Evolutionary conservation across 1,140 invertebrate species (phyloP).

Genomic region (Solenopsis invicta): DNA sequence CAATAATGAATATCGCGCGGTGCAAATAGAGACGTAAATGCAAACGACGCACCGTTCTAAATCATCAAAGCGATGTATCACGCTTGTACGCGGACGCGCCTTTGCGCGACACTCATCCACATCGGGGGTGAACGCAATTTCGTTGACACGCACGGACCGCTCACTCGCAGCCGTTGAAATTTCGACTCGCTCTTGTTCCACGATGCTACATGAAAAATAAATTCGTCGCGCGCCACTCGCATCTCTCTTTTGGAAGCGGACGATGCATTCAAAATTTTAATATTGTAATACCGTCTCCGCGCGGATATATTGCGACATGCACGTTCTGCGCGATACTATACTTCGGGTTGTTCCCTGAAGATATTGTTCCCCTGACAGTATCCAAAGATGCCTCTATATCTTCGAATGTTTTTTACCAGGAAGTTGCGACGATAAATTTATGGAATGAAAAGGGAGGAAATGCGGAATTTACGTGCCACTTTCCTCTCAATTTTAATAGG

Average conservation of each 20-base stretch:
- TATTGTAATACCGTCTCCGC: constrained; percentile 47
- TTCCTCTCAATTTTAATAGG: background rate
- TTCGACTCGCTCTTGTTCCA: constrained; percentile 38
- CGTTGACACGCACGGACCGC: constrained; percentile 57
- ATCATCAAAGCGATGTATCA: constrained; percentile 77
- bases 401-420: constrained; percentile 1
- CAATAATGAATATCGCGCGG: constrained; percentile 76
- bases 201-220: constrained; percentile 43
- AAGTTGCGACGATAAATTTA: background rate
- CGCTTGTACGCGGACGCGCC: constrained; percentile 32
- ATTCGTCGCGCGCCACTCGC: constrained; percentile 49
- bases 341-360: constrained; percentile 6
- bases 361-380: constrained; percentile 35
- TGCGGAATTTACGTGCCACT: background rate
- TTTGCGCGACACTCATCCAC: constrained; percentile 57
- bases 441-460: background rate
- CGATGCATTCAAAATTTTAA: constrained; percentile 58
- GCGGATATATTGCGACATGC: constrained; percentile 47
- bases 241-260: constrained; percentile 37
- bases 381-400: constrained; percentile 26
- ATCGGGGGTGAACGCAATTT: constrained; percentile 66
- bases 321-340: background rate
- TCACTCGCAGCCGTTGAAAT: constrained; percentile 55
- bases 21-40: constrained; percentile 64
- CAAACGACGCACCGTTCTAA: constrained; percentile 69